These are phyloP conservation scores for Pampus argenteus DNA, from an alignment of 2,797 vertebrate genomes.

Conservation along the genomic window DNA sequence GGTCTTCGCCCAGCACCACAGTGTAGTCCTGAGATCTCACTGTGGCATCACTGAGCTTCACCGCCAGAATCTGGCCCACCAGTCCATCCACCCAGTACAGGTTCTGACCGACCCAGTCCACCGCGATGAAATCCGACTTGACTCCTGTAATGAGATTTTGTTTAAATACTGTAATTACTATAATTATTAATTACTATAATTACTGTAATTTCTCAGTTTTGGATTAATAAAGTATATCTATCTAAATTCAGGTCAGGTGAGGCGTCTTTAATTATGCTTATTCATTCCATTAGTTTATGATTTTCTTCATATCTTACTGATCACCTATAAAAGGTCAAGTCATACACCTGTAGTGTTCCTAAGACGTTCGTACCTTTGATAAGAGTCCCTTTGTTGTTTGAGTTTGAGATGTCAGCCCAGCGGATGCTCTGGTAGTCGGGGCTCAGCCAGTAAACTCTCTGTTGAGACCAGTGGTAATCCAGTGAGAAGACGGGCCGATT, in stretches of 20 bases:
- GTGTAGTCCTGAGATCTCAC: slow-evolving; percentile 83
- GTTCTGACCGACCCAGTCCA: slow-evolving; percentile 94
- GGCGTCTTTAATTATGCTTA: neutral
- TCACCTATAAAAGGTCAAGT: neutral
- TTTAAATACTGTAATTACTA: neutral
- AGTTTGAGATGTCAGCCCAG: slow-evolving; percentile 84
- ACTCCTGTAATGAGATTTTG: slow-evolving; percentile 82
- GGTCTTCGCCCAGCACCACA: slow-evolving; percentile 86
- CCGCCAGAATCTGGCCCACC: slow-evolving; percentile 89
- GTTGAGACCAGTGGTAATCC: slow-evolving; percentile 88
- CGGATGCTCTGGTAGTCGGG: slow-evolving; percentile 90
- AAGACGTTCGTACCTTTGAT: slow-evolving; percentile 86
- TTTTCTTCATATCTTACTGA: neutral
- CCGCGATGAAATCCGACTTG: slow-evolving; percentile 89
- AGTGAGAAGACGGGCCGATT: slow-evolving; percentile 87
- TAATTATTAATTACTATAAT: too few species aligned
- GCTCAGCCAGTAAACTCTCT: slow-evolving; percentile 92
- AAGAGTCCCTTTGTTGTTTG: slow-evolving; percentile 83
- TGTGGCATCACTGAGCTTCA: slow-evolving; percentile 77
- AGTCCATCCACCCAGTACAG: slow-evolving; percentile 93
- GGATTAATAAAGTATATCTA: too few species aligned
- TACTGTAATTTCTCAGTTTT: too few species aligned
- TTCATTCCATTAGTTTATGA: neutral
- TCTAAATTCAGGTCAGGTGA: neutral
- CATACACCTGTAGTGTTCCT: neutral